These are phyloP conservation scores for Octopus sinensis DNA, from an alignment of 1,140 invertebrate genomes.

Conservation along the genomic window DNA sequence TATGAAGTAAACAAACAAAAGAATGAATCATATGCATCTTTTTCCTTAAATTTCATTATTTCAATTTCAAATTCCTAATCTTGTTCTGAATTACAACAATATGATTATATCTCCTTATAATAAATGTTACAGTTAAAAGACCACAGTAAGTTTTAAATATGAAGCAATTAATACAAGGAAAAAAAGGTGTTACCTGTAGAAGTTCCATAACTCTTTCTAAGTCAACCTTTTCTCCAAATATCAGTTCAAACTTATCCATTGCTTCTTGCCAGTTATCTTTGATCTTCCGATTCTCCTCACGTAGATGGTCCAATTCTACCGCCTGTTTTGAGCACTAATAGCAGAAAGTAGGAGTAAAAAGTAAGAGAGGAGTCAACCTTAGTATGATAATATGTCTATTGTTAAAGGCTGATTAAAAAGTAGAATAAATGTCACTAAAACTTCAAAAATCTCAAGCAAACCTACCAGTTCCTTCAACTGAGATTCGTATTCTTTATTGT, in stretches of 20 bases:
- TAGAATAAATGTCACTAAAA: neutral
- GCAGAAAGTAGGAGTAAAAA: neutral
- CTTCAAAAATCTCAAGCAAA: neutral
- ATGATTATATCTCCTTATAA: too few relatives aligned
- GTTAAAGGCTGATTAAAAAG: neutral
- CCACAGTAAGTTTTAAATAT: too few relatives aligned
- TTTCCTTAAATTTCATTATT: neutral
- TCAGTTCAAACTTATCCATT: slow-evolving; percentile 57
- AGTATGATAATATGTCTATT: neutral
- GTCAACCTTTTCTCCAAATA: slow-evolving; percentile 54
- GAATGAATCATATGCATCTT: too few relatives aligned
- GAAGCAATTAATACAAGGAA: too few relatives aligned
- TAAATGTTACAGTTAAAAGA: too few relatives aligned
- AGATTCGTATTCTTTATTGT: slow-evolving; percentile 5
- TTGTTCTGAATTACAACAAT: too few relatives aligned
- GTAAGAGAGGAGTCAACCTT: neutral
- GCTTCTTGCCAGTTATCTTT: slow-evolving; percentile 61
- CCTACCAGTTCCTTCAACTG: slow-evolving; percentile 1
- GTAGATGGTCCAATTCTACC: slow-evolving; percentile 66
- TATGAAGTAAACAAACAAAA: too few relatives aligned
- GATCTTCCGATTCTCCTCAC: slow-evolving; percentile 61
- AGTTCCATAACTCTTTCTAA: slow-evolving; percentile 54
- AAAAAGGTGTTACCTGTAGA: slow-evolving; percentile 39
- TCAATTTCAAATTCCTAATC: too few relatives aligned
- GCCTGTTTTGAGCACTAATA: slow-evolving; percentile 61